These are phyloP conservation scores for Cygnus olor DNA, from an alignment of 2,797 vertebrate genomes.

Conservation along the genomic window DNA sequence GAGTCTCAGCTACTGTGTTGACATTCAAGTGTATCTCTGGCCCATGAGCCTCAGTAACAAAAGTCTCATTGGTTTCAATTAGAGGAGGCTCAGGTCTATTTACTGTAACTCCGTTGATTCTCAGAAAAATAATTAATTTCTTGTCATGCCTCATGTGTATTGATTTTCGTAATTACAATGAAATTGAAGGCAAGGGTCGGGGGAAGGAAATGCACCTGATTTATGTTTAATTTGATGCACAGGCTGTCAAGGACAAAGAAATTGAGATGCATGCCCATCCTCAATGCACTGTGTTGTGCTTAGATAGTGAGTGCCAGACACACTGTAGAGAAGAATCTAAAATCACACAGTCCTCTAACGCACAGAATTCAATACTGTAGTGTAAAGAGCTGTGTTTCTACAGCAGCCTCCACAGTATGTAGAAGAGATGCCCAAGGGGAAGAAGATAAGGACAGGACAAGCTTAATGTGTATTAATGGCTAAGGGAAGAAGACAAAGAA, in stretches of 20 bases:
- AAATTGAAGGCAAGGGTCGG: background rate
- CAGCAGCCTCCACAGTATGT: background rate
- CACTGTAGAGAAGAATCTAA: background rate
- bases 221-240: slow-evolving; percentile 2
- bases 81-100: slow-evolving; percentile 27
- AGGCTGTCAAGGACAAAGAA: slow-evolving; percentile 13
- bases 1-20: background rate
- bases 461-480: background rate
- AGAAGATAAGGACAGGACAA: slow-evolving; percentile 21
- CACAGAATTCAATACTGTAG: background rate
- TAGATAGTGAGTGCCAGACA: background rate
- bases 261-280: background rate
- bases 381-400: background rate
- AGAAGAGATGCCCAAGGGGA: background rate
- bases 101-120: slow-evolving; percentile 34
- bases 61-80: slow-evolving; percentile 14
- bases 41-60: background rate
- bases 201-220: slow-evolving; percentile 23
- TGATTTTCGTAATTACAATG: slow-evolving; percentile 58
- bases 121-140: slow-evolving; percentile 60
- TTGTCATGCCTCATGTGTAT: slow-evolving; percentile 48
- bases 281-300: background rate
- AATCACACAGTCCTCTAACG: background rate
- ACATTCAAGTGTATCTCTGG: background rate
- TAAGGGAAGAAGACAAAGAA: background rate